phyloP scores from a whole-genome alignment of 1,140 invertebrate genomes.

The Drosophila littoralis region DNA sequence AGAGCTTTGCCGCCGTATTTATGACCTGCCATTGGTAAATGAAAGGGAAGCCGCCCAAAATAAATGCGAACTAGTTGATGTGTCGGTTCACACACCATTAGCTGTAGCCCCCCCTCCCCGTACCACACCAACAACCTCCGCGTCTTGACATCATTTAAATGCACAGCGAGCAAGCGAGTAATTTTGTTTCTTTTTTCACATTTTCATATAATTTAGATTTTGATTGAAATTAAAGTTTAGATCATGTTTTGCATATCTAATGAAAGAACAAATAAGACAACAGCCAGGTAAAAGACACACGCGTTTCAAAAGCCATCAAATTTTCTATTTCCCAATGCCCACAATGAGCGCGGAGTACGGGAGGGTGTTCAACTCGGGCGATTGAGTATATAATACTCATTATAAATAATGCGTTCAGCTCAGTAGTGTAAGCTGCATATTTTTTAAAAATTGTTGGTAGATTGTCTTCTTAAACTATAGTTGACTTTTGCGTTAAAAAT shows the following conservation, averaged over 20 bases:
- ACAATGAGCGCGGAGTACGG: not conserved
- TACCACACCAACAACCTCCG: not conserved
- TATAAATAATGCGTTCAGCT: constrained; percentile 6
- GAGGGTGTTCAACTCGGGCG: not conserved
- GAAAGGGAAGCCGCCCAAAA: constrained; percentile 42
- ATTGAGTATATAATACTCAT: constrained; percentile 22
- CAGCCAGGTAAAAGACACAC: constrained; percentile 12
- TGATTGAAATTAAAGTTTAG: constrained; percentile 76
- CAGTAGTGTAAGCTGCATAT: not conserved
- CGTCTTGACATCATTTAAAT: constrained; percentile 28
- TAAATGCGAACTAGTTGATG: constrained; percentile 71
- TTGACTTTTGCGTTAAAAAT: too few species aligned
- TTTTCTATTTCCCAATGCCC: constrained; percentile 11
- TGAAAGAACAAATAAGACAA: constrained; percentile 35
- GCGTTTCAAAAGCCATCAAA: constrained; percentile 5
- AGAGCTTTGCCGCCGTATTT: constrained; percentile 38
- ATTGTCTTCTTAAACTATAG: not conserved
- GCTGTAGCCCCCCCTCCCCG: not conserved
- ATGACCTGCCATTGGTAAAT: constrained; percentile 31
- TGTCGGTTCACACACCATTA: constrained; percentile 60
- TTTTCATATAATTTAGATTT: constrained; percentile 79
- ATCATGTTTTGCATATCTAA: constrained; percentile 66
- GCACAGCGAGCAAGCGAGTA: constrained; percentile 47
- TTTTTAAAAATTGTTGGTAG: not conserved
- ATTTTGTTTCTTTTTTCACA: constrained; percentile 41